Evolutionary conservation across 2,888 invertebrate genomes (phyloP).

Genomic region (Aspidiotus rigidus): DNA sequence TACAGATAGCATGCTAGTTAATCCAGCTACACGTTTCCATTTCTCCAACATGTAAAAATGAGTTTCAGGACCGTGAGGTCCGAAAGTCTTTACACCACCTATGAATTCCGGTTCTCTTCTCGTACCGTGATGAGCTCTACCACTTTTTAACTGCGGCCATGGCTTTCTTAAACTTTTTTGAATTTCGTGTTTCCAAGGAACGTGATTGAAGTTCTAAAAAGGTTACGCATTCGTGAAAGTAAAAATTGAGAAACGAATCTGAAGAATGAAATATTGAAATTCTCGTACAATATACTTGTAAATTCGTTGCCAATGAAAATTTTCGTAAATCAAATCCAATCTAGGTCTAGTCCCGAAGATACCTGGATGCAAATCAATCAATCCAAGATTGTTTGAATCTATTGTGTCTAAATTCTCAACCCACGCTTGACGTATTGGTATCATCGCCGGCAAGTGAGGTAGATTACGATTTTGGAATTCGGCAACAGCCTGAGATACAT

Average conservation of each 20-base stretch:
- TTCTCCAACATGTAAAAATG: slow-evolving; percentile 91
- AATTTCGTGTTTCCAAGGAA: slow-evolving; percentile 63
- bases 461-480: no score
- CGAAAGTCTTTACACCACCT: slow-evolving; percentile 71
- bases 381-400: slow-evolving; percentile 66
- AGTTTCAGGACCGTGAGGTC: slow-evolving; percentile 81
- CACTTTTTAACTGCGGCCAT: slow-evolving; percentile 92
- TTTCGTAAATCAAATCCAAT: slow-evolving; percentile 75
- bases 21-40: slow-evolving; percentile 62
- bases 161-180: slow-evolving; percentile 86
- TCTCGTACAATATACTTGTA: slow-evolving; percentile 64
- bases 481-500: no score
- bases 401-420: slow-evolving; percentile 70
- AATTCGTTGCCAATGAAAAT: slow-evolving; percentile 74
- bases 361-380: slow-evolving; percentile 81
- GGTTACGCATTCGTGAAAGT: not conserved
- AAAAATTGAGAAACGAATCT: not conserved
- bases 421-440: slow-evolving; percentile 62
- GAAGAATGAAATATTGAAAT: slow-evolving; percentile 3
- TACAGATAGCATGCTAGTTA: slow-evolving; percentile 72
- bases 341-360: slow-evolving; percentile 75
- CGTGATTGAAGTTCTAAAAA: slow-evolving; percentile 58
- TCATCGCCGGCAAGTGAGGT: not conserved
- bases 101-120: slow-evolving; percentile 78
- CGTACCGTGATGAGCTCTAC: slow-evolving; percentile 84